Evolutionary conservation across 37 sponge, comb jelly and placozoan species (phyloP).

Genomic region (Spongilla lacustris): DNA sequence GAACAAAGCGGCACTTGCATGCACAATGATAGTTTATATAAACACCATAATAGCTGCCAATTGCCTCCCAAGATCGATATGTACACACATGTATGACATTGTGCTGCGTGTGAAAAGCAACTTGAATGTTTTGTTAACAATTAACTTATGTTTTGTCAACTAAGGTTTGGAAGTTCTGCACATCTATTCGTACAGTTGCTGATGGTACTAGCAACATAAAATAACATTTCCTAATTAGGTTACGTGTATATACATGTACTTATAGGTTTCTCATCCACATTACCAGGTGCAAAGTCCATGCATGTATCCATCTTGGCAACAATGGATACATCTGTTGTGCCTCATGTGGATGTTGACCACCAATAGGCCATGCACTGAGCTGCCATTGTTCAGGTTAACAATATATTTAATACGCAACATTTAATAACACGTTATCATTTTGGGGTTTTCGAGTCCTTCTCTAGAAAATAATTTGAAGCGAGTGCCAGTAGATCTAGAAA

Average conservation of each 20-base stretch:
- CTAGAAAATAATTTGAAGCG: not conserved
- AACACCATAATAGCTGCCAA: too few species aligned
- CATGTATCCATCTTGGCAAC: not conserved
- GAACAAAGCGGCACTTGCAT: not conserved
- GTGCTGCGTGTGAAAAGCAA: slow-evolving; percentile 1
- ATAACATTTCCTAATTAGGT: slow-evolving; percentile 1
- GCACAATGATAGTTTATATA: too few species aligned
- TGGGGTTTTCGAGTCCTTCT: not conserved
- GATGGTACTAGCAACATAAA: slow-evolving; percentile 1
- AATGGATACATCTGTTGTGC: not conserved
- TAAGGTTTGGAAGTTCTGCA: not conserved
- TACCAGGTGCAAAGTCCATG: not conserved
- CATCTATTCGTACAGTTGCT: not conserved
- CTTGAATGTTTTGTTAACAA: not conserved
- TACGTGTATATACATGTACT: not conserved
- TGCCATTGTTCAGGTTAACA: slow-evolving; percentile 1
- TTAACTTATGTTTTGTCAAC: slow-evolving; percentile 1
- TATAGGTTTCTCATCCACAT: not conserved
- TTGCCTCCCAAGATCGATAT: not conserved
- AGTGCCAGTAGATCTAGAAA: not conserved
- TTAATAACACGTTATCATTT: not conserved
- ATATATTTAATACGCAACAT: not conserved
- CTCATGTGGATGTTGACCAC: slow-evolving; percentile 1
- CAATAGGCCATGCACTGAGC: not conserved
- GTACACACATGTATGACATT: slow-evolving; percentile 1